Percentiles rank a stretch among this genome's conserved stretches.
phyloP scores from a whole-genome alignment of 2,113 vertebrate genomes.

The Coryphaenoides rupestris region DNA sequence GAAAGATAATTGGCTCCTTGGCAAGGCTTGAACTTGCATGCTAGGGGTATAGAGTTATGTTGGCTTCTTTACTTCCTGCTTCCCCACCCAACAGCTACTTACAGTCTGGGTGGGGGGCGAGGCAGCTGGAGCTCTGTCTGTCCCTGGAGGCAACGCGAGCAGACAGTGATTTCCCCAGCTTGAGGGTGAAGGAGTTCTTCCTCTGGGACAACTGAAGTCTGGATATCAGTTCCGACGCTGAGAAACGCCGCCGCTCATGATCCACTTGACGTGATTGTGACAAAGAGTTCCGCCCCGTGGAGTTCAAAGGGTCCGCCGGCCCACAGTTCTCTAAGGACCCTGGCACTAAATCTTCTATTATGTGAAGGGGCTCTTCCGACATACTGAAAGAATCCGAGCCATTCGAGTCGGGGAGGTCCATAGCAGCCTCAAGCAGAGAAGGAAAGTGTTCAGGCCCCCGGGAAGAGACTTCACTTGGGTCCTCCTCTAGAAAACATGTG shows the following conservation, averaged over 20 bases:
- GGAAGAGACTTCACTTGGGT: slow-evolving; percentile 57
- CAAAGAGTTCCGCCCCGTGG: slow-evolving; percentile 29
- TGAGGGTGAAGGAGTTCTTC: slow-evolving; percentile 79
- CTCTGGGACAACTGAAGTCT: slow-evolving; percentile 83
- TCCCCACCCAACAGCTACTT: slow-evolving; percentile 36
- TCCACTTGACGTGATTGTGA: slow-evolving; percentile 54
- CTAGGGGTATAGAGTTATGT: too few relatives aligned
- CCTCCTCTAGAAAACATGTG: slow-evolving; percentile 72
- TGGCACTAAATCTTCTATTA: slow-evolving; percentile 52
- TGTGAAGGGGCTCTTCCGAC: slow-evolving; percentile 49
- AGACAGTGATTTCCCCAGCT: slow-evolving; percentile 80
- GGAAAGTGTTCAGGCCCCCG: slow-evolving; percentile 40
- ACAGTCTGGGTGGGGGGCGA: slow-evolving; percentile 65
- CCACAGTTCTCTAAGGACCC: slow-evolving; percentile 17
- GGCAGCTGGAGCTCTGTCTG: slow-evolving; percentile 53
- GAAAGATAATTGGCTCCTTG: too few relatives aligned
- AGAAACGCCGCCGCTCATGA: slow-evolving; percentile 84
- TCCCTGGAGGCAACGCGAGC: slow-evolving; percentile 71
- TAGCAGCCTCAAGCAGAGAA: slow-evolving; percentile 31
- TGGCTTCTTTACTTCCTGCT: not conserved
- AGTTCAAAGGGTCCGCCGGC: slow-evolving; percentile 15
- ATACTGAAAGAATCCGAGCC: slow-evolving; percentile 40
- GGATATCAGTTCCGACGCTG: slow-evolving; percentile 84
- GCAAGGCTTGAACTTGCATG: too few relatives aligned
- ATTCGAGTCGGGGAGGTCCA: slow-evolving; percentile 40